Base-by-base conservation (phyloP, 2,888 invertebrate genomes). In the Pristionchus mayeri region DNA sequence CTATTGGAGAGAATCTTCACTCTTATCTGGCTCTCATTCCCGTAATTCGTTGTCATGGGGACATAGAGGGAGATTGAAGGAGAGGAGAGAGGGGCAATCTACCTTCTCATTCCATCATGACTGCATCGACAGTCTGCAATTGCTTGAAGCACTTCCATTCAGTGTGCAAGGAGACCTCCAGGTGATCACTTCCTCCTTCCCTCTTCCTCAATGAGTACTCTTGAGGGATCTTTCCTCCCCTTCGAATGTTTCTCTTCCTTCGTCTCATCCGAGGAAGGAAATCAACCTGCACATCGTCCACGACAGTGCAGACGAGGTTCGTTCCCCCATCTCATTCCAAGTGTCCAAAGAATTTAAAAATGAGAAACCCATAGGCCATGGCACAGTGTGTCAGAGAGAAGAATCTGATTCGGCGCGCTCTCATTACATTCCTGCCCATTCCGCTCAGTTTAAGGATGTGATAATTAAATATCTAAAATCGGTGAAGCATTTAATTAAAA, bases 1-100 rank as follows among this genome's bases (percentile, higher is more conserved):
- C 21, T 52, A 16, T 52, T 52, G 3, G n/a, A 52, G 52, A 52
- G 16, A 16, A 52, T 52, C 52, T 4, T 16, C 52, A n/a, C 24
- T 24, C 54, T 16, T 54, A 30, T 30, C 13, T 27, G 30, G 60
- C 16, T 60, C 16, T n/a, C 27, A 60, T 60, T 60, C 27, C 48
- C 44, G 48, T 76, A 48, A 76, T 76, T 48, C 54, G 79, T 79
- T 54, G 79, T 54, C 50, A 79, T 52, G 54, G 75, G n/a, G 4
- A 75, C 37, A 63, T 13, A 63, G 67, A 67, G 37, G 21, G 67
- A 37, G 48, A 76, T 24, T 2, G 76, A 76, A 50, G 18, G 76
- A 30, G 30, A 40, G 27, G 78, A 24, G 50, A 50, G 78, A 24
- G n/a, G 50, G 27, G 71, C n/a, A 44, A 71, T 37, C 40, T 44